phyloP scores from a whole-genome alignment of 1,140 invertebrate species.

The Oncopeltus fasciatus region DNA sequence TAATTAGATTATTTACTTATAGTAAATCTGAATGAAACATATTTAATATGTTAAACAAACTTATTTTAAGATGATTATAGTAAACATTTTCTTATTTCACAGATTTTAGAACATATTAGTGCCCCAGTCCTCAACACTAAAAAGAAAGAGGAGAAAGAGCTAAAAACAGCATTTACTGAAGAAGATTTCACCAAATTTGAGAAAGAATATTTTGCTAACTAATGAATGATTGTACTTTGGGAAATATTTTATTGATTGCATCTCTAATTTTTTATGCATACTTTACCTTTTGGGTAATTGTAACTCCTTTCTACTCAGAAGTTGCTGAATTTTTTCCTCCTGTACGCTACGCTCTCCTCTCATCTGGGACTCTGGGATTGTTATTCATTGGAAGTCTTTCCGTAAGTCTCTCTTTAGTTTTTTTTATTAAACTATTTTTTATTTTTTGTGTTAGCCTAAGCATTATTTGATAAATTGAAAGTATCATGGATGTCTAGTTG shows the following conservation, averaged over 20 bases:
- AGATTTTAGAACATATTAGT: neutral
- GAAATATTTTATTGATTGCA: conserved; percentile 40
- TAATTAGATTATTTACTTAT: no score
- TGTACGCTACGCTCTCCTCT: conserved; percentile 28
- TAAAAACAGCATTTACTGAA: conserved; percentile 34
- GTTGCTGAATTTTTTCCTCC: conserved; percentile 36
- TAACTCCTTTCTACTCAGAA: conserved; percentile 39
- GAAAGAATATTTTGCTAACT: conserved; percentile 31
- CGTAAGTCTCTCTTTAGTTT: no score
- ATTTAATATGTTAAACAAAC: no score
- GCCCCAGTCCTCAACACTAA: neutral
- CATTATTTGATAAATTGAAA: no score
- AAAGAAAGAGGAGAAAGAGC: conserved; percentile 25
- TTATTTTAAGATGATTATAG: no score
- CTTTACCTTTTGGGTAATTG: conserved; percentile 50
- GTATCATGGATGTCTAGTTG: no score
- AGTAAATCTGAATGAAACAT: no score
- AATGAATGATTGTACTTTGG: conserved; percentile 26
- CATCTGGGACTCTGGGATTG: conserved; percentile 9
- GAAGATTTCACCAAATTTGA: conserved; percentile 38
- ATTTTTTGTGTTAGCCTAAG: no score
- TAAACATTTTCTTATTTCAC: neutral
- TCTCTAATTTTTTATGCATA: conserved; percentile 40
- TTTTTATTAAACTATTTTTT: no score
- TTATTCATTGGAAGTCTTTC: conserved; percentile 15